phyloP scores from a whole-genome alignment of 2,797 vertebrate genomes.

The Hafferia zeledoni region DNA sequence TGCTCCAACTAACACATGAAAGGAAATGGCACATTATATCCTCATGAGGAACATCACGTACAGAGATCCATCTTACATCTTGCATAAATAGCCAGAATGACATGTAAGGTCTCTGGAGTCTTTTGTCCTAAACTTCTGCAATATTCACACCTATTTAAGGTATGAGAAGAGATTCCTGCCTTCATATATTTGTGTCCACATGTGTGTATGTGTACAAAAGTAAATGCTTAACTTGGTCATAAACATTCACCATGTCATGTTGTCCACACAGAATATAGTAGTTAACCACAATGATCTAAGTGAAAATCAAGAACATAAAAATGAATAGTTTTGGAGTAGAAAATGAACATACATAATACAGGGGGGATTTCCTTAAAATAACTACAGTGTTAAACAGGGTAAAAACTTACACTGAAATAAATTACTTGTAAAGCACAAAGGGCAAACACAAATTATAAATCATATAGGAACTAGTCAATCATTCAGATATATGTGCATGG shows the following conservation, averaged over 20 bases:
- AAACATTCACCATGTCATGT: fast-evolving
- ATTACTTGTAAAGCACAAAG: neutral
- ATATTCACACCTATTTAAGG: neutral
- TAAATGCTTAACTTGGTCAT: neutral
- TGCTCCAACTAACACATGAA: neutral
- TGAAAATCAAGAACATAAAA: neutral
- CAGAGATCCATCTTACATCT: neutral
- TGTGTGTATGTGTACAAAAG: neutral
- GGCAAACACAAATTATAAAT: neutral
- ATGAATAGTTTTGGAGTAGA: neutral
- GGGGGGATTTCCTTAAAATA: neutral
- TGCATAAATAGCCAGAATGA: neutral
- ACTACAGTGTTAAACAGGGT: neutral
- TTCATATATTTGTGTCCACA: neutral
- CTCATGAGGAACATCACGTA: neutral
- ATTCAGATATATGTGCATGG: neutral
- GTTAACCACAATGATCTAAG: neutral
- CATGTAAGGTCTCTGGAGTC: neutral
- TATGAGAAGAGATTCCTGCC: neutral
- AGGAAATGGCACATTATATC: neutral
- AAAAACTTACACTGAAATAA: neutral
- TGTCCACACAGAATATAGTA: neutral
- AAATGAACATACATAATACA: neutral
- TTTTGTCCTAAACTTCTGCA: neutral
- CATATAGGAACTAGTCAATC: neutral